These are phyloP conservation scores for Troglohyphantes excavatus DNA, from an alignment of 2,888 invertebrate genomes.

Conservation along the genomic window DNA sequence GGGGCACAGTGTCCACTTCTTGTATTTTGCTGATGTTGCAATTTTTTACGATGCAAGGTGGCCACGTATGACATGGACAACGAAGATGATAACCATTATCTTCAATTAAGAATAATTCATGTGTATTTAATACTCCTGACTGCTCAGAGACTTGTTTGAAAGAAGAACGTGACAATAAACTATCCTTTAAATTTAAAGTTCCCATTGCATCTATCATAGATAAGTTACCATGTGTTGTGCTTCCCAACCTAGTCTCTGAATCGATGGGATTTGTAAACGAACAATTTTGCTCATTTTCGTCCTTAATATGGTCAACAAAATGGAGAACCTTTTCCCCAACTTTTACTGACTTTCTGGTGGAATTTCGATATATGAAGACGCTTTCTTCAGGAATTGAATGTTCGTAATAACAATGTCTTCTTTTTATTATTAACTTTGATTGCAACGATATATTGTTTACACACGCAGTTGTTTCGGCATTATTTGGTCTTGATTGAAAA, in stretches of 20 bases:
- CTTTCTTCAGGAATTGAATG: not conserved
- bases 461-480: not conserved
- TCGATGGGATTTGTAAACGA: not conserved
- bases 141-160: not conserved
- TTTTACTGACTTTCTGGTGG: not conserved
- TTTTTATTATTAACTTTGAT: not conserved
- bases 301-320: not conserved
- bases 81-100: not conserved
- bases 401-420: not conserved
- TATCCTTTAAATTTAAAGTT: not conserved
- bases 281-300: not conserved
- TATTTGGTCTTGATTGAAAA: not conserved
- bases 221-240: not conserved
- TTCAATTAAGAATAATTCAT: not conserved
- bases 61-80: not conserved
- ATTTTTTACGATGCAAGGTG: not conserved
- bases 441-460: not conserved
- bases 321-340: not conserved
- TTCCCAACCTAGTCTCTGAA: not conserved
- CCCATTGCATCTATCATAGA: not conserved
- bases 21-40: not conserved
- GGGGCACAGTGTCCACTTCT: not conserved
- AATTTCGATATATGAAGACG: not conserved
- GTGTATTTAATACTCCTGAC: not conserved
- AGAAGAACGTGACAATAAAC: not conserved